phyloP scores from a whole-genome alignment of 2,797 vertebrate genomes.

The Xenopus petersii region DNA sequence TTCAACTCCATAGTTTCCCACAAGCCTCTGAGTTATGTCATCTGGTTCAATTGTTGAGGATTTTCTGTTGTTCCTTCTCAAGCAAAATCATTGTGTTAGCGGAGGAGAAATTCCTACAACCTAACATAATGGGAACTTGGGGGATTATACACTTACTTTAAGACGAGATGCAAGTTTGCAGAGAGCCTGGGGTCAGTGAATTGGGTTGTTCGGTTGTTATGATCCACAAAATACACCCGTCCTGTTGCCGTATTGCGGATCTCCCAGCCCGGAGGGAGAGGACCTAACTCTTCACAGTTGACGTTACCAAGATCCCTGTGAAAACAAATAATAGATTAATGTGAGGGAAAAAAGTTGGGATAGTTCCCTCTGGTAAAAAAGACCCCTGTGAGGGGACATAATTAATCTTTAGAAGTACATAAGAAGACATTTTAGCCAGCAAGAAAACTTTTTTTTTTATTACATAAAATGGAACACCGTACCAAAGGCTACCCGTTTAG shows the following conservation, averaged over 20 bases:
- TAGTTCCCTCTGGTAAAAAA: no score
- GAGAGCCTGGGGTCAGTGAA: conserved; percentile 94
- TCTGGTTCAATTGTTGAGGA: neutral
- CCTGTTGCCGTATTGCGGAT: conserved; percentile 94
- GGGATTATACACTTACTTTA: conserved; percentile 79
- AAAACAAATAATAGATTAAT: conserved; percentile 55
- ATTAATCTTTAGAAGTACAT: no score
- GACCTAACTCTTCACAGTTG: conserved; percentile 95
- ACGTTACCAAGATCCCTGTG: conserved; percentile 92
- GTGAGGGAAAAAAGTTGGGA: no score
- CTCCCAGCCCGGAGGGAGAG: conserved; percentile 94
- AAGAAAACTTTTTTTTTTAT: no score
- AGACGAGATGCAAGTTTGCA: conserved; percentile 89
- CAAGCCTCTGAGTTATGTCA: neutral
- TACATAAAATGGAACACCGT: no score
- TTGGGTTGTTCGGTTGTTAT: conserved; percentile 96
- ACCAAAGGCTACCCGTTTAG: no score
- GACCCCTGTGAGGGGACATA: no score
- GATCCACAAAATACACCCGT: conserved; percentile 95
- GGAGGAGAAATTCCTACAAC: neutral
- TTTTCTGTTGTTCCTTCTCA: neutral
- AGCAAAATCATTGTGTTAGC: neutral
- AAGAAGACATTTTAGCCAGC: no score
- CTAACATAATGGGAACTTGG: neutral
- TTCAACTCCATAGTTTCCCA: neutral